These are phyloP conservation scores for Neodiprion fabricii DNA, from an alignment of 1,140 invertebrate species.

Conservation along the genomic window DNA sequence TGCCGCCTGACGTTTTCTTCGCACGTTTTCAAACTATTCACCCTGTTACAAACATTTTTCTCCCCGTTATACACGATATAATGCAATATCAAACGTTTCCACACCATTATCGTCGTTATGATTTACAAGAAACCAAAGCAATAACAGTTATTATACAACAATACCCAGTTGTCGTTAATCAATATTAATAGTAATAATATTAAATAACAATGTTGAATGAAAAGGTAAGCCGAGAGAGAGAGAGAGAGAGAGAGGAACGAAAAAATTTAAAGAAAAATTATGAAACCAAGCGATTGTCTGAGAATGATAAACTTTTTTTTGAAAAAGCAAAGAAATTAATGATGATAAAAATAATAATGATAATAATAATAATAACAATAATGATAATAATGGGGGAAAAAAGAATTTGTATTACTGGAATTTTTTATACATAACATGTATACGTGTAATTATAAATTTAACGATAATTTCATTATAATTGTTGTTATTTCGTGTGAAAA, in stretches of 20 bases:
- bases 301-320: constrained; percentile 15
- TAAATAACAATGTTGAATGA: neutral
- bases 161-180: neutral
- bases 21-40: no score
- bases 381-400: constrained; percentile 27
- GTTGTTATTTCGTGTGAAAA: no score
- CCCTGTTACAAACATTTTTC: no score
- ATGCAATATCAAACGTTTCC: no score
- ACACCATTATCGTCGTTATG: neutral
- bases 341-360: constrained; percentile 22
- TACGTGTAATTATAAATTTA: no score
- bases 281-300: constrained; percentile 8
- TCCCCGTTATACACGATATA: no score
- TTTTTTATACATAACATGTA: neutral
- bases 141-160: neutral
- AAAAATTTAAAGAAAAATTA: constrained; percentile 18
- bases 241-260: no score
- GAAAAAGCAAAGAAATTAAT: neutral
- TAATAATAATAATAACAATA: constrained; percentile 32
- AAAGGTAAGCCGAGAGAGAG: neutral
- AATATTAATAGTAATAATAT: neutral
- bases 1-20: no score
- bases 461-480: no score
- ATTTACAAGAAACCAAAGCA: neutral
- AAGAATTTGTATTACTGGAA: constrained; percentile 20